Percentiles rank a stretch among this genome's conserved stretches.
Conservation (phyloP, 2,113 vertebrate species). For the Chaetodon auriga region DNA sequence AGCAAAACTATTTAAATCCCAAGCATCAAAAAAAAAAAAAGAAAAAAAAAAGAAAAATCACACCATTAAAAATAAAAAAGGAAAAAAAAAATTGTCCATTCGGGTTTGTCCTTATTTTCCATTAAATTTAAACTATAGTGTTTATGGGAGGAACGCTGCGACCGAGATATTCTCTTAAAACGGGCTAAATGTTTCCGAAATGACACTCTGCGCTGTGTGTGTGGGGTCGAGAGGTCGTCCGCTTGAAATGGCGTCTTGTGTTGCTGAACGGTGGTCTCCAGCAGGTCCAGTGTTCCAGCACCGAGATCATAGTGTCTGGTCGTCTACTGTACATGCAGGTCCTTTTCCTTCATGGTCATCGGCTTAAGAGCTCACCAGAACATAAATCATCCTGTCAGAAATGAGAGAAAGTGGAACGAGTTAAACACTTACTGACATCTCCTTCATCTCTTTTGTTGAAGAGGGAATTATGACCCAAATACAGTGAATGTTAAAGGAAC, state of each 20-base stretch:
- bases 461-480: neutral
- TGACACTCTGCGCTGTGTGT: constrained; percentile 52
- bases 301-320: constrained; percentile 66
- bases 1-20: constrained; percentile 50
- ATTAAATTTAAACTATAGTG: constrained; percentile 52
- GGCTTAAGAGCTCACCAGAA: constrained; percentile 97
- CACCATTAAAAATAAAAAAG: constrained; percentile 41
- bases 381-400: constrained; percentile 95
- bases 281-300: constrained; percentile 79
- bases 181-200: constrained; percentile 69
- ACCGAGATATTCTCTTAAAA: constrained; percentile 56
- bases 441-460: neutral
- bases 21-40: constrained; percentile 50
- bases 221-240: constrained; percentile 65
- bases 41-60: constrained; percentile 37
- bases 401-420: neutral
- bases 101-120: constrained; percentile 58
- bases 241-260: constrained; percentile 65
- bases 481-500: neutral
- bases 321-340: constrained; percentile 65
- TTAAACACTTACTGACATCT: neutral
- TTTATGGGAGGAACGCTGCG: constrained; percentile 55
- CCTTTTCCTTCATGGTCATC: constrained; percentile 25
- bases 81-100: constrained; percentile 38
- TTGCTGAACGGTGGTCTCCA: constrained; percentile 60